Conservation (phyloP, 2,888 invertebrate genomes). For the Erebia palarica region DNA sequence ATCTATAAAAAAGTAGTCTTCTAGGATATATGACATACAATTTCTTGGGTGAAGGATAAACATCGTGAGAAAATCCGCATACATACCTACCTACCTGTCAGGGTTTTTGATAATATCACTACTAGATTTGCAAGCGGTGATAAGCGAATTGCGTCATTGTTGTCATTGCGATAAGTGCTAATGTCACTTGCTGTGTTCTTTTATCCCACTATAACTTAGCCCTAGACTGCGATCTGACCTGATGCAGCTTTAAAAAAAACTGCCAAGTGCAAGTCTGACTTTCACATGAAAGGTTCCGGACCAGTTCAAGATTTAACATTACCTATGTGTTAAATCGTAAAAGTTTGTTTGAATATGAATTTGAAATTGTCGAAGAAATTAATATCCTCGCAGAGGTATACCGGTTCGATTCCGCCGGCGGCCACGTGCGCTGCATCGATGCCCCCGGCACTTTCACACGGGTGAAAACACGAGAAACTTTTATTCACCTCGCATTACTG, state of each 20-base stretch:
- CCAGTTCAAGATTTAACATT: too few relatives aligned
- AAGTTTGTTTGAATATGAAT: too few relatives aligned
- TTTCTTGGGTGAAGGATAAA: slow-evolving; percentile 4
- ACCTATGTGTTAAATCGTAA: too few relatives aligned
- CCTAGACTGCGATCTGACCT: too few relatives aligned
- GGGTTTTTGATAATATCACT: background rate
- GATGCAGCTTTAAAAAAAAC: too few relatives aligned
- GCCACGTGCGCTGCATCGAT: too few relatives aligned
- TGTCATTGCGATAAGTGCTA: slow-evolving; percentile 7
- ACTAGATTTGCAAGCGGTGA: background rate
- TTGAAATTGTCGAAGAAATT: too few relatives aligned
- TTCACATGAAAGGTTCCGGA: too few relatives aligned
- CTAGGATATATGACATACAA: too few relatives aligned
- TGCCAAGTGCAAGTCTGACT: too few relatives aligned
- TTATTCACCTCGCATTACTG: background rate
- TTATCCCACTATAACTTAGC: too few relatives aligned
- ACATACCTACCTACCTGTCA: background rate
- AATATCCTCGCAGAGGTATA: background rate
- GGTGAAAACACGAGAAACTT: slow-evolving; percentile 14
- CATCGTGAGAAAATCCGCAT: slow-evolving; percentile 18
- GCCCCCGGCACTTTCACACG: background rate
- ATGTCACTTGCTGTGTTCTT: background rate
- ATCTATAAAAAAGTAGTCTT: too few relatives aligned
- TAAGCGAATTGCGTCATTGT: slow-evolving; percentile 16
- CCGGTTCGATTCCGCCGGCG: slow-evolving; percentile 3